Evolutionary conservation across 2,797 vertebrate species (phyloP).

Genomic region (Enteromius radiatus): DNA sequence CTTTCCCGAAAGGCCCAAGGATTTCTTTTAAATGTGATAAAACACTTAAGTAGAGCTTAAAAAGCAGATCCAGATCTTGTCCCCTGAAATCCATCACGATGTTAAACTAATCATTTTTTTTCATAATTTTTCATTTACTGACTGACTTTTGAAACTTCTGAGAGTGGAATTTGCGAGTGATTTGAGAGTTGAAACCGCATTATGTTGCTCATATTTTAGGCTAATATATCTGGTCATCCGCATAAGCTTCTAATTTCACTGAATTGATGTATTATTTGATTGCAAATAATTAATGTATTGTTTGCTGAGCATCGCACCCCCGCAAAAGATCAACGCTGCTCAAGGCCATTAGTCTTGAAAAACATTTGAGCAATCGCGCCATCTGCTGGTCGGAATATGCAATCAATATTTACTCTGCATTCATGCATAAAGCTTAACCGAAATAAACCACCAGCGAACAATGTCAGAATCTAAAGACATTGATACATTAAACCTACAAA

Average conservation of each 20-base stretch:
- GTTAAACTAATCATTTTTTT: slow-evolving; percentile 24
- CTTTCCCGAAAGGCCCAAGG: slow-evolving; percentile 39
- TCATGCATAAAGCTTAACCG: background rate
- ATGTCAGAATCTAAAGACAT: background rate
- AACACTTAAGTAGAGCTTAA: slow-evolving; percentile 11
- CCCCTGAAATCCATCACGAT: background rate
- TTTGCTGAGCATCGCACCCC: background rate
- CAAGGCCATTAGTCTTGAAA: background rate
- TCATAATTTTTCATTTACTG: background rate
- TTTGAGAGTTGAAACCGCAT: background rate
- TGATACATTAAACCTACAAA: background rate
- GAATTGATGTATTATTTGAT: background rate
- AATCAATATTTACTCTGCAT: background rate
- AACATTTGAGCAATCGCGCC: slow-evolving; percentile 10
- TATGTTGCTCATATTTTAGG: background rate
- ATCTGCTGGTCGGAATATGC: slow-evolving; percentile 2
- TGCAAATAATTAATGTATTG: background rate
- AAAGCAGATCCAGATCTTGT: slow-evolving; percentile 10
- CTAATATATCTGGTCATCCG: background rate
- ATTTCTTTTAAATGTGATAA: slow-evolving; percentile 30
- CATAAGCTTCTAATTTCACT: background rate
- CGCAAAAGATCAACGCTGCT: background rate
- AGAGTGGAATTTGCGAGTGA: background rate
- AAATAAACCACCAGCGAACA: background rate
- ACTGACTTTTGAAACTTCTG: background rate